These are phyloP conservation scores for Ciconia boyciana DNA, from an alignment of 2,113 vertebrate genomes.

Conservation along the genomic window DNA sequence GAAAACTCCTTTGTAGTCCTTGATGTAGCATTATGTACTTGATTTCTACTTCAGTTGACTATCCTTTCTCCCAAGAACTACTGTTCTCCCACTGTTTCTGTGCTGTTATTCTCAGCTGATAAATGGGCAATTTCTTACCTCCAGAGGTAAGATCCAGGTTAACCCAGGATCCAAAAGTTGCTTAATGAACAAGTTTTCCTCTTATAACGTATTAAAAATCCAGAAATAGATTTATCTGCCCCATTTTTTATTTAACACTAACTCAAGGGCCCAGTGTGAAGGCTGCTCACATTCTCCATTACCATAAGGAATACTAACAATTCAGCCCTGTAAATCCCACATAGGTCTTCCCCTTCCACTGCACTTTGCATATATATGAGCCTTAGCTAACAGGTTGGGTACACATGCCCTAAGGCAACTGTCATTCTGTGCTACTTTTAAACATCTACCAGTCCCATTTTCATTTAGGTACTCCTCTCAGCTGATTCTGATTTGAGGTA, in stretches of 20 bases:
- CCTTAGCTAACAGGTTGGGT: not conserved
- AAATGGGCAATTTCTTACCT: not conserved
- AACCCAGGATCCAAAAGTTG: not conserved
- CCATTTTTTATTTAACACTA: conserved; percentile 4
- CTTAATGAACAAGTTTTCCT: not conserved
- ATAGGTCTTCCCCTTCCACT: not conserved
- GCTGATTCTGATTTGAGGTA: not conserved
- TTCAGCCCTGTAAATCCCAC: not conserved
- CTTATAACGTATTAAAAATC: not conserved
- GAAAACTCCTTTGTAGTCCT: not conserved
- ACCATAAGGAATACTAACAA: not conserved
- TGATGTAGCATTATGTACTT: not conserved
- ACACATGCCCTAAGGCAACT: not conserved
- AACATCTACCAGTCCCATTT: not conserved
- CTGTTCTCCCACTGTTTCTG: not conserved
- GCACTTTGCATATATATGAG: not conserved
- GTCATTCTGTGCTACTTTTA: not conserved
- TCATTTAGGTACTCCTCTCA: not conserved
- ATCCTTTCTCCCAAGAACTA: not conserved
- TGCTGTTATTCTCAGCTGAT: not conserved
- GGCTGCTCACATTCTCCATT: not conserved
- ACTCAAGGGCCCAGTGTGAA: not conserved
- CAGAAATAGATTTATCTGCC: not conserved
- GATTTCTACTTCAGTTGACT: not conserved
- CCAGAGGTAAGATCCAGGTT: not conserved